phyloP scores from a whole-genome alignment of 2,797 vertebrate species.

The Artibeus lituratus region DNA sequence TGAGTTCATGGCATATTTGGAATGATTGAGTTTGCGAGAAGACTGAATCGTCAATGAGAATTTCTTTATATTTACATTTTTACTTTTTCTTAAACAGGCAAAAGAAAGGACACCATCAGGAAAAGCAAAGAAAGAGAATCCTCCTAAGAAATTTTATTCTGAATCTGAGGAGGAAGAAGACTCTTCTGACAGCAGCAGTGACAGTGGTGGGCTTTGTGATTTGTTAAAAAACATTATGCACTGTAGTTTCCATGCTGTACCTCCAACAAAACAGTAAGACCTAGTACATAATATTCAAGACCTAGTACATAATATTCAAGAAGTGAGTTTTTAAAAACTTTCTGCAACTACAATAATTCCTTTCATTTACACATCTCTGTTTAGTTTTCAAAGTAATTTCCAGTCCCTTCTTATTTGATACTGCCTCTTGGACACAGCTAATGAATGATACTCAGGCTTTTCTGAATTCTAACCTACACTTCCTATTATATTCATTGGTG shows the following conservation, averaged over 20 bases:
- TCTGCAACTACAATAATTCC: neutral
- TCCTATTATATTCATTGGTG: neutral
- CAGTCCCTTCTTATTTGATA: neutral
- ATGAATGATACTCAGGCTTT: neutral
- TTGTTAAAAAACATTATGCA: neutral
- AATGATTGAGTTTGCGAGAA: neutral
- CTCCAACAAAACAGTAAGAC: neutral
- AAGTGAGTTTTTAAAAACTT: neutral
- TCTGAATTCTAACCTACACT: neutral
- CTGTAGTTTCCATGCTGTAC: neutral
- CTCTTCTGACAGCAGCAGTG: constrained; percentile 82
- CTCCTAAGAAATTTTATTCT: constrained; percentile 93
- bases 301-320: neutral
- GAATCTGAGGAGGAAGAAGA: constrained; percentile 89
- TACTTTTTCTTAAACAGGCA: constrained; percentile 78
- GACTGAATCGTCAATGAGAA: neutral
- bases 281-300: neutral
- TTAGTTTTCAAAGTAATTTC: neutral
- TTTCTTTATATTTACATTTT: constrained; percentile 30
- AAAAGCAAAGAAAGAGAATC: constrained; percentile 86
- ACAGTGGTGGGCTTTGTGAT: constrained; percentile 80
- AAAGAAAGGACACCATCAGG: constrained; percentile 85
- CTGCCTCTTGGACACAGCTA: neutral
- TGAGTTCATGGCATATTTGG: neutral
- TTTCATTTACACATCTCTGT: neutral